Percentiles rank a stretch among this genome's conserved stretches.
These are phyloP conservation scores for Meiosimyza decipiens DNA, from an alignment of 2,888 invertebrate genomes.

Conservation along the genomic window DNA sequence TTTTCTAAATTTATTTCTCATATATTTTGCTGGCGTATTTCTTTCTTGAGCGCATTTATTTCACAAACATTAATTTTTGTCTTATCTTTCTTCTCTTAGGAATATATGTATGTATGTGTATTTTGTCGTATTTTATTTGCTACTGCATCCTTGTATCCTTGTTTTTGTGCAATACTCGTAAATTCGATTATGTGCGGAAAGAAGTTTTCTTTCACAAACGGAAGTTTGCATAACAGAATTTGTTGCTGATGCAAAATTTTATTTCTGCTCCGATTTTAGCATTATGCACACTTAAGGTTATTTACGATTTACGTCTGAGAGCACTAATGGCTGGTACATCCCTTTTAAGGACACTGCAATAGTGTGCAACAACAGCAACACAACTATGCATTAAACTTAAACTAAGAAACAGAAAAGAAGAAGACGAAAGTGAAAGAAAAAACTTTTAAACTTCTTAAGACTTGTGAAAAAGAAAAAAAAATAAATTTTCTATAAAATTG, in stretches of 20 bases:
- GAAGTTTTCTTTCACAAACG: not conserved
- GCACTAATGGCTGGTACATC: slow-evolving; percentile 35
- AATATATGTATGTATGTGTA: too few species aligned
- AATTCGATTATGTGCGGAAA: slow-evolving; percentile 6
- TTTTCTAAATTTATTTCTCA: too few species aligned
- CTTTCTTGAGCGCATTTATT: too few species aligned
- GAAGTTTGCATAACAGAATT: slow-evolving; percentile 15
- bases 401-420: not conserved
- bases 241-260: slow-evolving; percentile 12
- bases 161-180: too few species aligned
- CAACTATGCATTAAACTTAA: not conserved
- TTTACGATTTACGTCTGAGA: slow-evolving; percentile 47
- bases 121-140: too few species aligned
- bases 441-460: slow-evolving; percentile 9
- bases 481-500: slow-evolving; percentile 42
- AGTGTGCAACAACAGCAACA: not conserved
- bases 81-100: too few species aligned
- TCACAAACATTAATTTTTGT: too few species aligned
- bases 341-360: not conserved
- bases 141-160: too few species aligned
- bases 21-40: too few species aligned
- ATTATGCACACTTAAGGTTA: slow-evolving; percentile 41
- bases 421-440: too few species aligned
- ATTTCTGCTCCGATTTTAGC: slow-evolving; percentile 12
- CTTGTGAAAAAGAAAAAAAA: slow-evolving; percentile 34